A percentile compares a stretch with the other conserved stretches of the same genome.
Conservation (phyloP, 2,113 vertebrate genomes). For the Neoarius graeffei region DNA sequence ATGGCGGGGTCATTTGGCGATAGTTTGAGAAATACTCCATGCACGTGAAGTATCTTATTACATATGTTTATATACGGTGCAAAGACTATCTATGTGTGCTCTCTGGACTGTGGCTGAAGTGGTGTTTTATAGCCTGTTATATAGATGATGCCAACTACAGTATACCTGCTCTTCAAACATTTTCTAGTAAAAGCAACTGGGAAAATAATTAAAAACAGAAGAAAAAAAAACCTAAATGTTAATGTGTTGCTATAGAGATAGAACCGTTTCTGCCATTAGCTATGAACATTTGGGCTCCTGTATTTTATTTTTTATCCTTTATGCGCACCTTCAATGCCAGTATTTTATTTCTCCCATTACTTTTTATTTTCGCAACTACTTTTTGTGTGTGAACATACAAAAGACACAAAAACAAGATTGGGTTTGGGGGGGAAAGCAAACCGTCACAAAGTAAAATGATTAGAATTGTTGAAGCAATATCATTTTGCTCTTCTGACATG, state of each 20-base stretch:
- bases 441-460: constrained; percentile 21
- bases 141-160: constrained; percentile 88
- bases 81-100: constrained; percentile 87
- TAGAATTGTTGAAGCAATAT: constrained; percentile 54
- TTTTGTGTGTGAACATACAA: constrained; percentile 40
- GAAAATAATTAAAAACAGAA: constrained; percentile 67
- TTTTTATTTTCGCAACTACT: constrained; percentile 9
- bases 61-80: constrained; percentile 98
- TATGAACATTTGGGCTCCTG: constrained; percentile 80
- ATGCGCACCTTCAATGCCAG: constrained; percentile 49
- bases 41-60: constrained; percentile 99
- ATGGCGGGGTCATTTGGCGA: constrained; percentile 74
- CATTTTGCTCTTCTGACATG: constrained; percentile 47
- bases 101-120: constrained; percentile 88
- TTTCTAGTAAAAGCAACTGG: constrained; percentile 75
- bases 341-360: constrained; percentile 22
- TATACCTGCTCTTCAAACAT: constrained; percentile 89
- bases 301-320: constrained; percentile 58
- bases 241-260: constrained; percentile 94
- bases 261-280: constrained; percentile 87
- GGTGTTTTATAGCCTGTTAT: constrained; percentile 97
- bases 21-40: constrained; percentile 84
- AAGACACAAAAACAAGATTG: constrained; percentile 17
- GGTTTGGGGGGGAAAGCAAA: constrained; percentile 28
- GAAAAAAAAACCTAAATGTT: constrained; percentile 82